phyloP scores from a whole-genome alignment of 2,113 vertebrate genomes.

The Lepidothrix coronata region DNA sequence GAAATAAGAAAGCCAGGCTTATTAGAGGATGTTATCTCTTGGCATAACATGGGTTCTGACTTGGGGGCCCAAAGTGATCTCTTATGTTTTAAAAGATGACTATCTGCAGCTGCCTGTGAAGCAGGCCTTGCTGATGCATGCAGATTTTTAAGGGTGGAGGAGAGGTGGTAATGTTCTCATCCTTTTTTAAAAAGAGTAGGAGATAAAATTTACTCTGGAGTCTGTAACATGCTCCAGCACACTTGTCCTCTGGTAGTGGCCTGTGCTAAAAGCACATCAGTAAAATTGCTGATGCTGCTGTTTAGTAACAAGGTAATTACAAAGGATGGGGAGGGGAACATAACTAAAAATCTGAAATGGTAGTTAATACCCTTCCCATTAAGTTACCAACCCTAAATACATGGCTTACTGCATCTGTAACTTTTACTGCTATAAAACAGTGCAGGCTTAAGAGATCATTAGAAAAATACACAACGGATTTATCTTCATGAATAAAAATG shows the following conservation, averaged over 20 bases:
- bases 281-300: conserved; percentile 57
- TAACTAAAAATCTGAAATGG: conserved; percentile 16
- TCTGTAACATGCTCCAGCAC: neutral
- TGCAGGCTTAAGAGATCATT: conserved; percentile 51
- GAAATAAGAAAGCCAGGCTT: neutral
- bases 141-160: neutral
- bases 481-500: conserved; percentile 50
- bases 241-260: conserved; percentile 43
- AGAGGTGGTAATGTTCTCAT: neutral
- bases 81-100: neutral
- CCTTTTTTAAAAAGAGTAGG: neutral
- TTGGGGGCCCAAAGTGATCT: neutral
- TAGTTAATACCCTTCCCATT: conserved; percentile 33
- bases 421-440: conserved; percentile 34
- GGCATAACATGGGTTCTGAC: neutral
- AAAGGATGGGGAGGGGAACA: conserved; percentile 17
- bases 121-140: neutral
- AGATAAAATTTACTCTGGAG: conserved; percentile 4
- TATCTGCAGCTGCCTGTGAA: neutral
- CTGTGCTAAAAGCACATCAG: conserved; percentile 50
- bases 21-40: neutral
- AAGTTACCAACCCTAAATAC: conserved; percentile 52
- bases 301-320: conserved; percentile 53
- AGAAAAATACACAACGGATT: conserved; percentile 52
- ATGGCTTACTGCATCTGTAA: conserved; percentile 55